Percentiles rank a stretch among this genome's conserved stretches.
Evolutionary conservation across 2,888 invertebrate species (phyloP).

Genomic region (Euplagia quadripunctaria): DNA sequence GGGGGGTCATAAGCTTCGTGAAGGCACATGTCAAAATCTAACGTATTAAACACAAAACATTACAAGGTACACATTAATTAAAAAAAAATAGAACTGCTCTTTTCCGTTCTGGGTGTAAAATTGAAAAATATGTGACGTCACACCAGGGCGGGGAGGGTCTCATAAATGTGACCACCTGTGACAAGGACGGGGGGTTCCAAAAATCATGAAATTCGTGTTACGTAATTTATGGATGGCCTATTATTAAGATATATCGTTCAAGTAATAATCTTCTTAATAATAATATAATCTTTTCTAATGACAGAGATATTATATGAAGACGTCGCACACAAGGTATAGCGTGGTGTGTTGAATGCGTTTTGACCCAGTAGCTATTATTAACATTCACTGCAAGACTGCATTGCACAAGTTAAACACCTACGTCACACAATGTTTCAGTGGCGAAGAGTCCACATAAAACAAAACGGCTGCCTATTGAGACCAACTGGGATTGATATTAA

Average conservation of each 20-base stretch:
- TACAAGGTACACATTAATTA: too few relatives aligned
- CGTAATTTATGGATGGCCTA: too few relatives aligned
- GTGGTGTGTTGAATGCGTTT: slow-evolving; percentile 31
- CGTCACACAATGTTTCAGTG: background rate
- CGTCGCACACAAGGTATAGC: slow-evolving; percentile 35
- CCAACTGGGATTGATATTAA: background rate
- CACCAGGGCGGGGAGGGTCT: too few relatives aligned
- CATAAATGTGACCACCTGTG: too few relatives aligned
- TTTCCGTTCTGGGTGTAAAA: too few relatives aligned
- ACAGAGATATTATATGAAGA: slow-evolving; percentile 49
- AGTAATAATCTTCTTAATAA: background rate
- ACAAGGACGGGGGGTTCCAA: too few relatives aligned
- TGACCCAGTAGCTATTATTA: slow-evolving; percentile 11
- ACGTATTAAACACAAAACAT: too few relatives aligned
- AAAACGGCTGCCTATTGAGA: background rate
- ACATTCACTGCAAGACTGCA: slow-evolving; percentile 14
- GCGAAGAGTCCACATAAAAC: background rate
- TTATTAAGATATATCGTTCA: background rate
- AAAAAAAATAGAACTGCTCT: too few relatives aligned
- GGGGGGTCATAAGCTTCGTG: too few relatives aligned
- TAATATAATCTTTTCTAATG: slow-evolving; percentile 26
- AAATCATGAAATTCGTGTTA: too few relatives aligned
- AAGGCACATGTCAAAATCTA: too few relatives aligned
- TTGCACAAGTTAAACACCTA: slow-evolving; percentile 21
- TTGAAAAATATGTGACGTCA: too few relatives aligned